A percentile compares a stretch with the other conserved stretches of the same genome.
Evolutionary conservation across 2,888 invertebrate species (phyloP).

Genomic region (Lydus trimaculatus): DNA sequence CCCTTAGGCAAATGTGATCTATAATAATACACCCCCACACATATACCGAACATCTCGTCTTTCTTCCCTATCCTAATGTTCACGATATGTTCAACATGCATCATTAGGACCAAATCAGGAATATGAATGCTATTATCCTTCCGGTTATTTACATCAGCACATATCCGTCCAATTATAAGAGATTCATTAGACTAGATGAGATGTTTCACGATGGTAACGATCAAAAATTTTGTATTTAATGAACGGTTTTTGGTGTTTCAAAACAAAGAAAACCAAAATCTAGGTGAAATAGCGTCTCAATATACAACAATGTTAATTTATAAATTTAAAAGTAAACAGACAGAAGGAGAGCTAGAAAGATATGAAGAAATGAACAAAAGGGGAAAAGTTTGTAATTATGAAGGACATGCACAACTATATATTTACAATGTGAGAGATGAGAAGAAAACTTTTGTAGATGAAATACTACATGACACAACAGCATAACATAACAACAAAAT

Average conservation of each 20-base stretch:
- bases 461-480: conserved; percentile 11
- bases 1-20: background rate
- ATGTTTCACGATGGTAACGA: background rate
- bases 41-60: background rate
- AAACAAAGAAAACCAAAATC: too few relatives aligned
- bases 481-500: conserved; percentile 2
- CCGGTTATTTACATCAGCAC: conserved; percentile 42
- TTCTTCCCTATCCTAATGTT: conserved; percentile 18
- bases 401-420: conserved; percentile 28
- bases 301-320: background rate
- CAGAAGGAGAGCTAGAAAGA: background rate
- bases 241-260: conserved; percentile 11
- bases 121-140: conserved; percentile 48
- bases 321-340: background rate
- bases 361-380: conserved; percentile 26
- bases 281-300: background rate
- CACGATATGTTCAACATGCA: conserved; percentile 45
- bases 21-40: conserved; percentile 3
- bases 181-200: conserved; percentile 18
- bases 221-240: conserved; percentile 32
- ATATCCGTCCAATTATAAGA: conserved; percentile 37
- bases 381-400: conserved; percentile 33
- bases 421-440: background rate
- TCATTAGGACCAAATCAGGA: conserved; percentile 50
- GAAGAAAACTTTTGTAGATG: conserved; percentile 1